Evolutionary conservation across 2,888 invertebrate species (phyloP).

Genomic region (Noctua pronuba): DNA sequence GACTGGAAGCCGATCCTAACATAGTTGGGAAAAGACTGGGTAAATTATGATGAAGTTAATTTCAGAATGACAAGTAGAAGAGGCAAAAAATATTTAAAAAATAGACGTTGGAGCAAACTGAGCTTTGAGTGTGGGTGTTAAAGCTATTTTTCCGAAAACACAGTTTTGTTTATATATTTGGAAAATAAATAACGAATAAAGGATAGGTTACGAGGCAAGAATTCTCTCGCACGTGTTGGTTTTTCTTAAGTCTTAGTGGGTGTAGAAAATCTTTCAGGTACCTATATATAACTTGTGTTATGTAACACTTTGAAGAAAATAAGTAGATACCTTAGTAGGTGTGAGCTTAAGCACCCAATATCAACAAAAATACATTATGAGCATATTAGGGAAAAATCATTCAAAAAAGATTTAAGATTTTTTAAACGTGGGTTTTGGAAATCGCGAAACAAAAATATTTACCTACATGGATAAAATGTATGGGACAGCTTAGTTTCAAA

Average conservation of each 20-base stretch:
- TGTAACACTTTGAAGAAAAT: not conserved
- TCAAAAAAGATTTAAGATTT: not conserved
- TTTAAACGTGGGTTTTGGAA: not conserved
- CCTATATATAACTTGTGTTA: not conserved
- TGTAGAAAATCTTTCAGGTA: not conserved
- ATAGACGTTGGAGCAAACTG: not conserved
- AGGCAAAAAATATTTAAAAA: not conserved
- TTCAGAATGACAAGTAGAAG: not conserved
- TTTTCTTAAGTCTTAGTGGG: not conserved
- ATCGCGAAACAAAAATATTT: not conserved
- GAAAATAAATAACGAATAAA: slow-evolving; percentile 5
- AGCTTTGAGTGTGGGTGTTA: not conserved
- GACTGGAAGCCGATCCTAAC: too few species aligned
- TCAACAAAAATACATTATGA: not conserved
- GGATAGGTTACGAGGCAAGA: not conserved
- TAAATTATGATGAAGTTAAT: not conserved
- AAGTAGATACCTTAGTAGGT: not conserved
- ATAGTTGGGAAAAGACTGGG: too few species aligned
- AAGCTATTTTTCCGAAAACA: not conserved
- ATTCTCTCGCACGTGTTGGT: slow-evolving; percentile 1
- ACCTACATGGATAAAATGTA: not conserved
- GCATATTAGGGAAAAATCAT: not conserved
- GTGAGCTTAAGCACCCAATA: not conserved
- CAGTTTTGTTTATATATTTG: not conserved
- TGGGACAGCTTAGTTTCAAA: not conserved